Evolutionary conservation across 1,140 invertebrate genomes (phyloP), one percentile per base, ranked within the genome.

Genomic region (Drosophila pallidifrons): DNA sequence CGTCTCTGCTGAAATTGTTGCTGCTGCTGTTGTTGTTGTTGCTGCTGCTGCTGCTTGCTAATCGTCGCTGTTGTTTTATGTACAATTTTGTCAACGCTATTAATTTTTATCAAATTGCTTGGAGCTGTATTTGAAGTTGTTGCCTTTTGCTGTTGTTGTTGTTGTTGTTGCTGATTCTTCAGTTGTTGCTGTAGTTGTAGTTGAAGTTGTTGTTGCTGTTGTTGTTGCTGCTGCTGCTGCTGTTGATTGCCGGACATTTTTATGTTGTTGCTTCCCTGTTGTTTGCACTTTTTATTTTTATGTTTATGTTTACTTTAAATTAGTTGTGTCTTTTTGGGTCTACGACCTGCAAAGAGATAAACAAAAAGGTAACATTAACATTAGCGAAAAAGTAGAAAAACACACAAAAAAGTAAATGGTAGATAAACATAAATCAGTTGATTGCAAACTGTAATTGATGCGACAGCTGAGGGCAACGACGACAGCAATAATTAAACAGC

Each of bases 201-300:
- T 38, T 38, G 16, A 43, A 5, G 43, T 5, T 46, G 43, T 55
- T 68, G 79, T 30, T 79, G 82, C 15, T 87, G 80, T 65, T 82
- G 80, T 63, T 80, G 86, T 51, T 81, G 82, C 32, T 86, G 79
- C 59, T 87, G 79, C 59, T 79, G 82, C 61, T 81, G 82, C 52
- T 90, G 81, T 81, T 90, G 85, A 89, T 85, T 89, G 85, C 81
- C 81, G 76, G 85, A 89, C 85, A 89, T 89, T 85, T 85, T 88
- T 61, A 61, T 67, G 74, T 85, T 67, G 77, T 85, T 69, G 68
- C 71, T 88, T 88, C 85, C 85, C 80, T 83, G 54, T 83, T 83
- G 54, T 81, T 83, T 45, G 76, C 73, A 77, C 66, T 81, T 74
- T 52, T 67, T 76, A 41, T 67, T 68, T 66, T 77, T 43, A 63